Evolutionary conservation across 2,888 invertebrate genomes (phyloP).

Genomic region (Epirrhoe alternata): DNA sequence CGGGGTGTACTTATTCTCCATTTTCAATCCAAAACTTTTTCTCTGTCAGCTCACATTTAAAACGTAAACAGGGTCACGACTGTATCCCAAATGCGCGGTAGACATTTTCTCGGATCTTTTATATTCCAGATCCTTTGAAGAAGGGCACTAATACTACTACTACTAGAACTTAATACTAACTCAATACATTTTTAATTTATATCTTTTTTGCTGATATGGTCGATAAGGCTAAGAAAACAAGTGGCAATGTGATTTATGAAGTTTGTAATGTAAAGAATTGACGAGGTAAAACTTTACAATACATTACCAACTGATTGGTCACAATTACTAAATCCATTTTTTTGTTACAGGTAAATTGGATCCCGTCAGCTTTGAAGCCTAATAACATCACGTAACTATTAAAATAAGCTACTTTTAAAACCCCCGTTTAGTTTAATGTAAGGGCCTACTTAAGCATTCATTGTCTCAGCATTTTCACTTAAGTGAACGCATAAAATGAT

Average conservation of each 20-base stretch:
- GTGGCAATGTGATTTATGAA: not conserved
- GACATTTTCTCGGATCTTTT: too few species aligned
- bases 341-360: constrained; percentile 40
- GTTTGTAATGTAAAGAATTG: not conserved
- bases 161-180: too few species aligned
- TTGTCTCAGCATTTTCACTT: constrained; percentile 39
- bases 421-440: constrained; percentile 34
- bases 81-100: too few species aligned
- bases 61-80: too few species aligned
- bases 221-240: too few species aligned
- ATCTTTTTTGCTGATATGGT: too few species aligned
- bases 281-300: not conserved
- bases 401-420: constrained; percentile 40
- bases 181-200: too few species aligned
- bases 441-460: constrained; percentile 39
- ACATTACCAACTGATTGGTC: not conserved
- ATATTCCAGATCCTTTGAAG: too few species aligned
- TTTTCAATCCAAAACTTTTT: too few species aligned
- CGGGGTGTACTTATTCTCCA: not conserved
- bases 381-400: constrained; percentile 40
- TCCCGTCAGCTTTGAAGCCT: constrained; percentile 38
- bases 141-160: too few species aligned
- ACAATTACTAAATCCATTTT: not conserved
- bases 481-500: constrained; percentile 38
- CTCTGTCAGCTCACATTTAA: too few species aligned